Conservation (phyloP, 1,140 invertebrate genomes). For the Magallana ariakensis region DNA sequence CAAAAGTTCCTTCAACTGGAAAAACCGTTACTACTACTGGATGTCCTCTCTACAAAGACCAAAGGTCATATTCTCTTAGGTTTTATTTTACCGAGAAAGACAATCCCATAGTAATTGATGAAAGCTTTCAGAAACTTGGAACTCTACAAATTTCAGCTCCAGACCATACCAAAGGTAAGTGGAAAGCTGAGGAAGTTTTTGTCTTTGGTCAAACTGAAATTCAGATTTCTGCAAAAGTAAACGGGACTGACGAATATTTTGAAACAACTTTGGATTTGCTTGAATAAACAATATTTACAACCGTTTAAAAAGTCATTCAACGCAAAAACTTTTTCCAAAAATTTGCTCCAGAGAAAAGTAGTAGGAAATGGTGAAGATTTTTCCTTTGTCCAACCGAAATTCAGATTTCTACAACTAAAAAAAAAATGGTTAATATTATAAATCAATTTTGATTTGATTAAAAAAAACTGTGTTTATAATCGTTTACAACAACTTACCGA, state of each 20-base stretch:
- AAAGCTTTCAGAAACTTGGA: not conserved
- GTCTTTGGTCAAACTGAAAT: not conserved
- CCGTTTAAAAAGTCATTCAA: too few species aligned
- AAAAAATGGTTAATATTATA: too few species aligned
- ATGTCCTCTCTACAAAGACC: accelerated
- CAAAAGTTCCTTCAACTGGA: conserved; percentile 63
- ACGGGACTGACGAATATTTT: not conserved
- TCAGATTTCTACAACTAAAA: too few species aligned
- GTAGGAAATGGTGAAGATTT: too few species aligned
- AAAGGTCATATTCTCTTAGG: not conserved
- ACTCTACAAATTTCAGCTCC: not conserved
- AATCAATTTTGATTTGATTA: too few species aligned
- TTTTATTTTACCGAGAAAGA: not conserved
- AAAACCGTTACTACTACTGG: not conserved
- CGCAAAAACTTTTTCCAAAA: too few species aligned
- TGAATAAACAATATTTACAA: not conserved
- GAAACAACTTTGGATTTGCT: not conserved
- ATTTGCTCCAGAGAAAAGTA: too few species aligned
- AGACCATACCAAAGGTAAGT: not conserved
- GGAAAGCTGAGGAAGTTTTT: not conserved
- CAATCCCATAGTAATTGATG: not conserved
- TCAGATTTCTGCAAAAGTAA: not conserved
- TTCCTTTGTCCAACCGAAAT: too few species aligned
- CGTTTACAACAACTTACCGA: too few species aligned
- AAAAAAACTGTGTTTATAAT: too few species aligned